Percentiles rank a stretch among this genome's conserved stretches.
phyloP scores from a whole-genome alignment of 1,140 invertebrate species.

The Stegodyphus mimosarum region DNA sequence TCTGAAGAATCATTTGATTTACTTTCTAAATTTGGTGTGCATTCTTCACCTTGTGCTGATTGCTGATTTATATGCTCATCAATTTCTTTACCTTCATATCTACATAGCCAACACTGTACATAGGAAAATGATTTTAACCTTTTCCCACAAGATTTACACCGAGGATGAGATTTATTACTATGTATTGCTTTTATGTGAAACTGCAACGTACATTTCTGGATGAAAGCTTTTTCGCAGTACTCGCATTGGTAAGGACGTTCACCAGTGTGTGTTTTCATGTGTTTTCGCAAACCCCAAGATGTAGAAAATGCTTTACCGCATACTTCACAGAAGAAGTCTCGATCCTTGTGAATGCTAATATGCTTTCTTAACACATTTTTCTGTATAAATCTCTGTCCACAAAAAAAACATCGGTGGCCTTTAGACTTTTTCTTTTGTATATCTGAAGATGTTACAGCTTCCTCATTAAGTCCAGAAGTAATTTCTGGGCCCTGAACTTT shows the following conservation, averaged over 20 bases:
- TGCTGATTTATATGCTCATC: not conserved
- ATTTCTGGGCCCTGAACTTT: too few relatives aligned
- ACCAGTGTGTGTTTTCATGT: conserved; percentile 52
- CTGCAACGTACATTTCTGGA: conserved; percentile 79
- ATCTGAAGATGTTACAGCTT: not conserved
- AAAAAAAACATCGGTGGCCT: conserved; percentile 60
- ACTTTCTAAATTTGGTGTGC: too few relatives aligned
- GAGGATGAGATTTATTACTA: conserved; percentile 38
- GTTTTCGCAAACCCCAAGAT: conserved; percentile 73
- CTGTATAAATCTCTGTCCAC: conserved; percentile 55
- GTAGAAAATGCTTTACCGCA: conserved; percentile 82
- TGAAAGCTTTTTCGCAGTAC: conserved; percentile 79
- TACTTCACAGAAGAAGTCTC: conserved; percentile 66
- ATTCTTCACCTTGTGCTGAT: not conserved
- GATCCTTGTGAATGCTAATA: conserved; percentile 55
- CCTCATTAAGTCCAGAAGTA: too few relatives aligned
- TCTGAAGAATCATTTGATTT: not conserved
- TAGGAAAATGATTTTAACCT: conserved; percentile 35
- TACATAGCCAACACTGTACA: conserved; percentile 38
- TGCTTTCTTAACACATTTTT: conserved; percentile 53
- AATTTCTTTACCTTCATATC: conserved; percentile 47
- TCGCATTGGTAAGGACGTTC: conserved; percentile 64
- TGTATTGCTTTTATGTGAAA: conserved; percentile 73
- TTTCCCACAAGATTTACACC: conserved; percentile 39
- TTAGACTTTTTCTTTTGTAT: conserved; percentile 45